Base-by-base conservation (phyloP, 2,888 invertebrate genomes). In the Conus canariensis region DNA sequence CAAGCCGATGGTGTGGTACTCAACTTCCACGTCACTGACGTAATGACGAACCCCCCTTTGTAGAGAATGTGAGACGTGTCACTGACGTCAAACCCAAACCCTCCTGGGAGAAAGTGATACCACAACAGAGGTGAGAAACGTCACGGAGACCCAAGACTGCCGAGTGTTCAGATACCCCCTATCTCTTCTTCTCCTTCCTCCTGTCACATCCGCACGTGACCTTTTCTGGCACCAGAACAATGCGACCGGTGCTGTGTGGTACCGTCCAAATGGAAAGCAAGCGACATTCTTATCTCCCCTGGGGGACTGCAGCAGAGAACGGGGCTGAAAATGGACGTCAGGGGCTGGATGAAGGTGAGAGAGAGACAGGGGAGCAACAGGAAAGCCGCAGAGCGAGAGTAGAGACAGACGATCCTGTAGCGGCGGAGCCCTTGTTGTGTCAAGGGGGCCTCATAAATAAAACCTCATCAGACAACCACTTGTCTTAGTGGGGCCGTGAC, bases 331-430 rank as follows among this genome's bases (percentile, higher is more conserved):
- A 14, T 70, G 0, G 8, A 77, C 22, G 22, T 16, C 19, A n/a
- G 74, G 19, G 16, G 77, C 77, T 9, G 89, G 60, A 74, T 45
- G 85, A 85, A 85, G 59, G 70, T 60, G 89, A 16, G 89, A 85
- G 89, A 67, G 70, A 85, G 85, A 64, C 60, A 22, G 30, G 77
- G 85, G 77, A 83, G 30, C 58, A 88, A 56, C 22, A 59, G 82
- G 64, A 56, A 58, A 77, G 60, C 19, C 16, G 19, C 22, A 88
- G 58, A n/a, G 45, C 10, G 30, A 59, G 25, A 85, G 60, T 0
- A 16, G 3, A 22, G 70, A 70, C 19, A 70, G 70, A 0, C 0
- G 45, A 19, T 19, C 22, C 22, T 22, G 58, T 86, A 14, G 19
- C 19, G 12, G 19, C 14, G 7, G 30, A 45, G 19, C 56, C 16